These are phyloP conservation scores for Onychostruthus taczanowskii DNA, from an alignment of 2,113 vertebrate genomes.

Conservation along the genomic window DNA sequence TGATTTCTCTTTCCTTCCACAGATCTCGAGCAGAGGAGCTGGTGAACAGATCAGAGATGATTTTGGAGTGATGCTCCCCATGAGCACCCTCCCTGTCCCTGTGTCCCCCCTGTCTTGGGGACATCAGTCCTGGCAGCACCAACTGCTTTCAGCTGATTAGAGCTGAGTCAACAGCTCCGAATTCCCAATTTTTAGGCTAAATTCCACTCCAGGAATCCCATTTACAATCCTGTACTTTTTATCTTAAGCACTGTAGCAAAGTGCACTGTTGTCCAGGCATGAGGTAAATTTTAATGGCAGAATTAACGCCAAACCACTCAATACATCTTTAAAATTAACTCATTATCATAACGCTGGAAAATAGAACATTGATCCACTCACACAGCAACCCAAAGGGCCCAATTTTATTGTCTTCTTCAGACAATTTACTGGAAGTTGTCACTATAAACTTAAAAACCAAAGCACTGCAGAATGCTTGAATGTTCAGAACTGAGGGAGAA, in stretches of 20 bases:
- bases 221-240: background rate
- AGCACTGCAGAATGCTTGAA: background rate
- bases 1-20: background rate
- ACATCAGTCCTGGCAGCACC: background rate
- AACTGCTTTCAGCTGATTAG: background rate
- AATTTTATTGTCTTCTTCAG: slow-evolving; percentile 52
- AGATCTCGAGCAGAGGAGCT: background rate
- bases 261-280: background rate
- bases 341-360: slow-evolving; percentile 64
- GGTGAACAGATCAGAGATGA: background rate
- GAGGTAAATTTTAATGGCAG: slow-evolving; percentile 54
- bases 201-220: background rate
- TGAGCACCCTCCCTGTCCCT: too few species aligned
- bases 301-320: slow-evolving; percentile 52
- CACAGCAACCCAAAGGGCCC: slow-evolving; percentile 6
- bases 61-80: background rate
- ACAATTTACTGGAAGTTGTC: slow-evolving; percentile 44
- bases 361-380: slow-evolving; percentile 61
- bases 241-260: slow-evolving; percentile 18
- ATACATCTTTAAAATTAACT: slow-evolving; percentile 62
- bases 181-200: background rate
- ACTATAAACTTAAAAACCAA: slow-evolving; percentile 13
- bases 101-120: background rate
- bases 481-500: background rate
- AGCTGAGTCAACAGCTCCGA: background rate